Base-by-base conservation (phyloP, 2,888 invertebrate genomes). In the Ellobium chinense region DNA sequence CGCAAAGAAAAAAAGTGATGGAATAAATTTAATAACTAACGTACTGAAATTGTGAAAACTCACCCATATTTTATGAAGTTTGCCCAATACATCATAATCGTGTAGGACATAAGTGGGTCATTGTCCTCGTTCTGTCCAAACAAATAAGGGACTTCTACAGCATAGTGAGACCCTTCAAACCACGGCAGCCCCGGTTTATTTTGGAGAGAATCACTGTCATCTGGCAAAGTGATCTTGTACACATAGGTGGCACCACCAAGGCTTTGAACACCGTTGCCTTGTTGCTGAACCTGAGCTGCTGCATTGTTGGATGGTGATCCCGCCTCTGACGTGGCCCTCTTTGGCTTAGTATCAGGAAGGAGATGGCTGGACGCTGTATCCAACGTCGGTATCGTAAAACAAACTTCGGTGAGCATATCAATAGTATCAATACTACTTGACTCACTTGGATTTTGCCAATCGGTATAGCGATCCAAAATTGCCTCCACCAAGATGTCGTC, bases 21-120 rank as follows among this genome's bases (percentile, higher is more conserved):
- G 5, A 65, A 29, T 14, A 34, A 29, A 34, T 31, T 18, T 65
- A 29, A 29, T 29, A 65, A 34, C 5, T n/a, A n/a, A n/a, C n/a
- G n/a, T n/a, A n/a, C n/a, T n/a, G n/a, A n/a, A n/a, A n/a, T n/a
- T n/a, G n/a, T n/a, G n/a, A n/a, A n/a, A 39, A 39, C 63, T 63
- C 39, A 74, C 74, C 74, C 74, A 39, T 62, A 37, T 63, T 74
- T 74, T 7, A 74, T 63, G 21, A 63, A 74, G 63, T 74, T 74
- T 5, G 74, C 62, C 74, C 74, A 74, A 31, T 74, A 74, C 2
- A 46, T 74, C 46, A 74, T 74, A n/a, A 63, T 3, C 27, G 39
- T 9, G n/a, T n/a, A 63, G 5, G 74, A n/a, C 12, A 74, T 24
- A 7, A 4, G 29, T 9, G 46, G 12, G n/a, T 74, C 39, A 31